Conservation (phyloP, 2,888 invertebrate species). For the Arrhopalites spinosus region DNA sequence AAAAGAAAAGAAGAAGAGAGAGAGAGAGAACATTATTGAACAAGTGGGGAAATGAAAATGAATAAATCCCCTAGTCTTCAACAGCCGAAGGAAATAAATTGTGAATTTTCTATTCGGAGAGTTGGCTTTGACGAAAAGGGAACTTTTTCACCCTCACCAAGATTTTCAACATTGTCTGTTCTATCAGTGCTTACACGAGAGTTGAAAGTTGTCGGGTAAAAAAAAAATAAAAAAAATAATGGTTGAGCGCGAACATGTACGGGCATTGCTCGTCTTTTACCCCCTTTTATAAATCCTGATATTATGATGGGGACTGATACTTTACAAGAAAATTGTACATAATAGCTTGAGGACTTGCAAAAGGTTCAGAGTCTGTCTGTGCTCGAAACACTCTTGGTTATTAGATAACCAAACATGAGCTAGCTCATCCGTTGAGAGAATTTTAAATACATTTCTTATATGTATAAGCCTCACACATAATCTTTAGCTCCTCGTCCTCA, state of each 20-base stretch:
- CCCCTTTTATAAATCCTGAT: not conserved
- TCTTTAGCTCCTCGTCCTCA: not conserved
- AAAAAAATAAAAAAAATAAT: conserved; percentile 33
- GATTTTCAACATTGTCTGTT: conserved; percentile 21
- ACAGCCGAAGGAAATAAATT: conserved; percentile 43
- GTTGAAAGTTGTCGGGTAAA: conserved; percentile 26
- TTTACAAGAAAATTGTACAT: conserved; percentile 9
- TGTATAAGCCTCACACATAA: too few species aligned
- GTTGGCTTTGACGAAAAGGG: conserved; percentile 34
- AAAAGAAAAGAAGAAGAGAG: conserved; percentile 8
- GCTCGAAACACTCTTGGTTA: not conserved
- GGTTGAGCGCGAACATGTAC: conserved; percentile 2
- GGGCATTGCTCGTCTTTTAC: too few species aligned
- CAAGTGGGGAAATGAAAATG: conserved; percentile 53
- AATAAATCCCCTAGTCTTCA: conserved; percentile 48
- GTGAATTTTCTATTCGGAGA: conserved; percentile 46
- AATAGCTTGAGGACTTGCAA: conserved; percentile 17
- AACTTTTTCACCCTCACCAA: conserved; percentile 32
- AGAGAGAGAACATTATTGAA: conserved; percentile 42
- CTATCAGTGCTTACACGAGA: conserved; percentile 29
- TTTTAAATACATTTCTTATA: conserved; percentile 4
- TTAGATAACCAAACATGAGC: conserved; percentile 24
- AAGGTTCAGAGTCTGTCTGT: conserved; percentile 1
- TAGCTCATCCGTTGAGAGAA: conserved; percentile 9
- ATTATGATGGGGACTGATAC: conserved; percentile 1